Evolutionary conservation across 2,113 vertebrate genomes (phyloP).

Genomic region (Lophochroa leadbeateri): DNA sequence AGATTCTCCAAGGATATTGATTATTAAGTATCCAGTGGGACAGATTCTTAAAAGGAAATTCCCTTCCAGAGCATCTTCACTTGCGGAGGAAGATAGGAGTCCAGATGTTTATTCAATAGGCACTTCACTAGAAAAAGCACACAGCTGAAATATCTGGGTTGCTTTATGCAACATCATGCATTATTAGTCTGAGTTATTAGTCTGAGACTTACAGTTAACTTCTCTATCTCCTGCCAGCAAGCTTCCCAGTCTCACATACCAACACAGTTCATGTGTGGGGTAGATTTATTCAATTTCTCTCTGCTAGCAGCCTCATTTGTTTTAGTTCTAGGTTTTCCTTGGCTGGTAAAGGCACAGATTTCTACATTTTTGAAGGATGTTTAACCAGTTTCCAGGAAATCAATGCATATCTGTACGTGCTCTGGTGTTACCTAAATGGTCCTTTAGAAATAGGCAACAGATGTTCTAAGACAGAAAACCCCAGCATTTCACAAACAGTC

Average conservation of each 20-base stretch:
- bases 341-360: background rate
- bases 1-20: background rate
- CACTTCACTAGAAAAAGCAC: background rate
- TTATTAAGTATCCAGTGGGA: background rate
- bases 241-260: background rate
- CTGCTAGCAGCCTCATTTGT: background rate
- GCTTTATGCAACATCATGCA: background rate
- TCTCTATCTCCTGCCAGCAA: background rate
- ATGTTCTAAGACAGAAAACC: slow-evolving; percentile 18
- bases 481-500: slow-evolving; percentile 18
- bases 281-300: slow-evolving; percentile 26
- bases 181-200: background rate
- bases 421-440: background rate
- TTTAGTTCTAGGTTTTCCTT: background rate
- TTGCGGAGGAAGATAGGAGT: background rate
- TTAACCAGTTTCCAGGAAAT: slow-evolving; percentile 28
- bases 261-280: background rate
- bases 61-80: background rate
- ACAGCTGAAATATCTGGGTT: background rate
- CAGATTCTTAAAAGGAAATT: background rate
- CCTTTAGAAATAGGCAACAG: slow-evolving; percentile 1
- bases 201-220: background rate
- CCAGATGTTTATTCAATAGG: background rate
- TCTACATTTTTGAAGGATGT: background rate
- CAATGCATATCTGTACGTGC: background rate